Evolutionary conservation across 1,140 invertebrate species (phyloP).

Genomic region (Atta cephalotes): DNA sequence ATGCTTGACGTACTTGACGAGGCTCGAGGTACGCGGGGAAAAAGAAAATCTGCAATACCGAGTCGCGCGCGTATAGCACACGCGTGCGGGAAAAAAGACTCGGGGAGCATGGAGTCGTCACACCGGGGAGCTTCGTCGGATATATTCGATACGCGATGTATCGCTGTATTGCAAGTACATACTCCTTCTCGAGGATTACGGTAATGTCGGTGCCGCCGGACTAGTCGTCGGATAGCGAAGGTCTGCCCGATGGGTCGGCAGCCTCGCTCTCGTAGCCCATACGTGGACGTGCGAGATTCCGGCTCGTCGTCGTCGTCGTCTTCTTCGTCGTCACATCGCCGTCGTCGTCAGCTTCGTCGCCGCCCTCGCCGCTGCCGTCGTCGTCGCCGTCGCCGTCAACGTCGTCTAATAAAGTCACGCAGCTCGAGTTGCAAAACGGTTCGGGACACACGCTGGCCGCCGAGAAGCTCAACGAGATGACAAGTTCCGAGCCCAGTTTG

Average conservation of each 20-base stretch:
- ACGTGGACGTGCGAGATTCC: slow-evolving; percentile 62
- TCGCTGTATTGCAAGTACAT: slow-evolving; percentile 57
- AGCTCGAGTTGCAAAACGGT: slow-evolving; percentile 70
- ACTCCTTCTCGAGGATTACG: slow-evolving; percentile 62
- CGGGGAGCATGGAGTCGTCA: slow-evolving; percentile 56
- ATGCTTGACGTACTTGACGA: slow-evolving; percentile 34
- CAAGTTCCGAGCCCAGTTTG: slow-evolving; percentile 54
- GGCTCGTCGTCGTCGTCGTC: slow-evolving; percentile 12
- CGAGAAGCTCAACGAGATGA: slow-evolving; percentile 65
- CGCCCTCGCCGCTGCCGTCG: slow-evolving; percentile 12
- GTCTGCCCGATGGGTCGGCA: slow-evolving; percentile 45
- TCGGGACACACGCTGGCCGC: slow-evolving; percentile 39
- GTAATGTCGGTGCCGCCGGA: slow-evolving; percentile 55
- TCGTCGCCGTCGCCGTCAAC: slow-evolving; percentile 28
- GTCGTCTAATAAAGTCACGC: slow-evolving; percentile 63
- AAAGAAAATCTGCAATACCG: slow-evolving; percentile 7
- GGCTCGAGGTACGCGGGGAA: slow-evolving; percentile 34
- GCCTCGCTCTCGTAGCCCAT: slow-evolving; percentile 41
- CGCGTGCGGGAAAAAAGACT: slow-evolving; percentile 52
- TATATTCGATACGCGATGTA: slow-evolving; percentile 59
- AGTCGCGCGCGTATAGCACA: slow-evolving; percentile 38
- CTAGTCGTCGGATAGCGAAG: slow-evolving; percentile 52
- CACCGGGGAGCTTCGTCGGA: slow-evolving; percentile 47
- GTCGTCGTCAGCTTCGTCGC: not conserved
- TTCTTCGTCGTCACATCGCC: not conserved